These are phyloP conservation scores for Meda fulgida DNA, from an alignment of 2,797 vertebrate genomes.

Conservation along the genomic window DNA sequence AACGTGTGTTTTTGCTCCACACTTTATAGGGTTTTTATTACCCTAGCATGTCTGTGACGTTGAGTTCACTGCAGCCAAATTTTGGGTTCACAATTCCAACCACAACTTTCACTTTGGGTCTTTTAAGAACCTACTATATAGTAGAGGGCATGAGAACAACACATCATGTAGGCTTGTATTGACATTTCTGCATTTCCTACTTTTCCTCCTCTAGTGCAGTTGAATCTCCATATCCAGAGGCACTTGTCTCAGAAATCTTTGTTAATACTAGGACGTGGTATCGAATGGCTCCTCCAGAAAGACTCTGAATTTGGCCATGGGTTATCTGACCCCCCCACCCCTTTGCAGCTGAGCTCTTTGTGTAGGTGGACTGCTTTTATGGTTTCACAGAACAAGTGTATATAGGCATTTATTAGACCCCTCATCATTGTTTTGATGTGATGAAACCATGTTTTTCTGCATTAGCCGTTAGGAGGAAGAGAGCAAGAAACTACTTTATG, in stretches of 20 bases:
- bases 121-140: slow-evolving; percentile 2
- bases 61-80: neutral
- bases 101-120: neutral
- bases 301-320: slow-evolving; percentile 42
- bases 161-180: slow-evolving; percentile 6
- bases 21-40: neutral
- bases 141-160: neutral
- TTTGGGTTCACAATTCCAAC: slow-evolving; percentile 3
- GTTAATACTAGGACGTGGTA: slow-evolving; percentile 46
- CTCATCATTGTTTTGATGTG: neutral
- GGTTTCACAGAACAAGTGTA: slow-evolving; percentile 8
- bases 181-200: slow-evolving; percentile 25
- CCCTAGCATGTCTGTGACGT: neutral
- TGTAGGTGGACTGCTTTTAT: slow-evolving; percentile 37
- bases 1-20: neutral
- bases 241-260: slow-evolving; percentile 40
- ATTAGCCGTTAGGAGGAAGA: neutral
- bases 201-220: slow-evolving; percentile 17
- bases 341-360: slow-evolving; percentile 47
- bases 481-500: neutral
- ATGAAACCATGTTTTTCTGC: neutral
- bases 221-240: slow-evolving; percentile 46
- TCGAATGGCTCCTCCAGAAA: slow-evolving; percentile 50
- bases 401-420: slow-evolving; percentile 16
- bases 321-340: slow-evolving; percentile 29